Conservation (phyloP, 2,888 invertebrate species). For the Callosobruchus maculatus region DNA sequence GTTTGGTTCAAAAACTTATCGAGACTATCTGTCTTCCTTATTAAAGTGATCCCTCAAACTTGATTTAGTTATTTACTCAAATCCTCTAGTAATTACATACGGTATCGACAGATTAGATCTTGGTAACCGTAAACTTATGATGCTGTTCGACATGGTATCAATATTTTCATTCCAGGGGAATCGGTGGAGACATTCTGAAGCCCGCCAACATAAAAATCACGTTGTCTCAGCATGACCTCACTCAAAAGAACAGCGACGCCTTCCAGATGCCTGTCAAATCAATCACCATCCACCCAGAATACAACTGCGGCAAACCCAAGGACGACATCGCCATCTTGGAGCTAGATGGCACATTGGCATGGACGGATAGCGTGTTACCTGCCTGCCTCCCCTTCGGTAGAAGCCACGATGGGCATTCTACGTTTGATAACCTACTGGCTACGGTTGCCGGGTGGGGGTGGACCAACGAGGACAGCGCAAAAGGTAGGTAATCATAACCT, state of each 20-base stretch:
- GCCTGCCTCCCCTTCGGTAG: conserved; percentile 68
- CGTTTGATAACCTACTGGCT: conserved; percentile 58
- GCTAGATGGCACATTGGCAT: conserved; percentile 60
- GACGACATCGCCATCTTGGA: conserved; percentile 75
- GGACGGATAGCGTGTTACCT: conserved; percentile 70
- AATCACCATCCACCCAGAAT: conserved; percentile 72
- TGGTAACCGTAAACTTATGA: no score
- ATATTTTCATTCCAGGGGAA: conserved; percentile 60
- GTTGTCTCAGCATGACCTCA: conserved; percentile 69
- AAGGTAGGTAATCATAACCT: no score
- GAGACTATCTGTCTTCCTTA: no score
- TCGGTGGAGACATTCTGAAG: conserved; percentile 59
- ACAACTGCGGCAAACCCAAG: conserved; percentile 60
- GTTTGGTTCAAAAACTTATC: no score
- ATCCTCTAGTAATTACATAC: no score
- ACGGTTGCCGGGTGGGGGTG: conserved; percentile 87
- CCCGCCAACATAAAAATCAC: conserved; percentile 64
- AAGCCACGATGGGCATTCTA: conserved; percentile 49
- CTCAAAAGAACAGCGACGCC: conserved; percentile 52
- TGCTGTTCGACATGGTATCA: no score
- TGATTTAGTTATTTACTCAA: no score
- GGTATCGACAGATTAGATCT: no score
- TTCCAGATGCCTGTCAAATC: conserved; percentile 49
- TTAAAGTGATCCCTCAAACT: no score
- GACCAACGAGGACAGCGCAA: conserved; percentile 68